Evolutionary conservation across 2,113 vertebrate species (phyloP), one percentile per base, ranked within the genome.

Genomic region (Colinus virginianus): DNA sequence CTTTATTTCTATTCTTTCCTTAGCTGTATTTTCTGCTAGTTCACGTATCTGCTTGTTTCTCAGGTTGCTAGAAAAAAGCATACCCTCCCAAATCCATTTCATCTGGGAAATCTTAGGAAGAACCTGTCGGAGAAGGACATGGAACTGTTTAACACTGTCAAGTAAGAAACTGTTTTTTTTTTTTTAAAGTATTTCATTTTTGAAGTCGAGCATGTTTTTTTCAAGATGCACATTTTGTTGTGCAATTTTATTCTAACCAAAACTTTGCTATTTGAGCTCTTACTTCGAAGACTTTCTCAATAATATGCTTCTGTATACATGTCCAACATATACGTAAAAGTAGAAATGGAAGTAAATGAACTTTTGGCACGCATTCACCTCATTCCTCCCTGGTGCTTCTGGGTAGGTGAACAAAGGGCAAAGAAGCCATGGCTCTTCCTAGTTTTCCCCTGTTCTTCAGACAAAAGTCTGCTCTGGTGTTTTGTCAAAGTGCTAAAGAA

Each of bases 91-190:
- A 99, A 98, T 97, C 98, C 98, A 1, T 99, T 99, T 97, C 96
- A 98, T 87, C 97, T 98, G 90, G 99, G 98, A 84, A 98, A 97
- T 48, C 87, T 98, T 93, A 99, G 96, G 98, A 99, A 98, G 93
- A 98, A 97, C 43, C 95, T 98, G 93, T 98, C 98, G 25, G 98
- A 99, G 89, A 97, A 97, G 87, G 99, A 99, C 85, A 76, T 97
- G 90, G 98, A 99, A 94, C 95, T 98, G 82, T 98, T 97, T 92
- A 98, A 97, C 74, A 95, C 96, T 90, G 77, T 98, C 88, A 99
- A 98, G 99, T 99, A 97, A 97, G 98, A 90, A 53, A 78, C 11
- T 40, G 2, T 17, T 74, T 87, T 68, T 59, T n/a, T 58, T 28
- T 28, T 26, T 26, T 13, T 25, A 13, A 45, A 59, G 7, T 28